phyloP scores from a whole-genome alignment of 2,113 vertebrate genomes.

The Salvator merianae region DNA sequence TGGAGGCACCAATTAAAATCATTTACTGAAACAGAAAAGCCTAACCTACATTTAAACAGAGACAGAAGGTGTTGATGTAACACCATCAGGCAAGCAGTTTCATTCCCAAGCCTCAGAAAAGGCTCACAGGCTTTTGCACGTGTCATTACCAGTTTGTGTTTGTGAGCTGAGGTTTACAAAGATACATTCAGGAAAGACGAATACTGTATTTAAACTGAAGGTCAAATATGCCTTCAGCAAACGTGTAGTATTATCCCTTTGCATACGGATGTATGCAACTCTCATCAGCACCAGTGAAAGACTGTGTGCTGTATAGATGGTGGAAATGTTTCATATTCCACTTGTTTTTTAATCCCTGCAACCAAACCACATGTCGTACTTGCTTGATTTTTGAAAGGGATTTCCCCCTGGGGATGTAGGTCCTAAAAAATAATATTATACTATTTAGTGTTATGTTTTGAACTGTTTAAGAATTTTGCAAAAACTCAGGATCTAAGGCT shows the following conservation, averaged over 20 bases:
- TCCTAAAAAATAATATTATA: too few species aligned
- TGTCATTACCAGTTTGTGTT: not conserved
- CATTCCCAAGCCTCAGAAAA: not conserved
- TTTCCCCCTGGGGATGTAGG: too few species aligned
- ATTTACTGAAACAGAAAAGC: not conserved
- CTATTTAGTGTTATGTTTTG: too few species aligned
- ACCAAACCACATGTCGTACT: too few species aligned
- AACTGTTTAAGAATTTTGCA: too few species aligned
- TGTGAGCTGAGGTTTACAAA: not conserved
- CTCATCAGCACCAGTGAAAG: too few species aligned
- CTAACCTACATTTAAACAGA: not conserved
- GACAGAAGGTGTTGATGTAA: slow-evolving; percentile 10
- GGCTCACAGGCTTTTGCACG: not conserved
- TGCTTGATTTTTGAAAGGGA: too few species aligned
- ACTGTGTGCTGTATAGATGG: too few species aligned
- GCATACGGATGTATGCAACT: too few species aligned
- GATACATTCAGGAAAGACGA: slow-evolving; percentile 9
- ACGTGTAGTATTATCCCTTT: not conserved
- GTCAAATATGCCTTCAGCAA: not conserved
- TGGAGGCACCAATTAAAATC: slow-evolving; percentile 1
- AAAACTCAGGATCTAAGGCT: too few species aligned
- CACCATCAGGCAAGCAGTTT: not conserved
- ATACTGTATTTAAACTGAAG: not conserved
- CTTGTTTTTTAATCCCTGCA: too few species aligned
- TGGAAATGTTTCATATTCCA: too few species aligned